Base-by-base conservation (phyloP, 2,888 invertebrate genomes). In the Elysia crispata region DNA sequence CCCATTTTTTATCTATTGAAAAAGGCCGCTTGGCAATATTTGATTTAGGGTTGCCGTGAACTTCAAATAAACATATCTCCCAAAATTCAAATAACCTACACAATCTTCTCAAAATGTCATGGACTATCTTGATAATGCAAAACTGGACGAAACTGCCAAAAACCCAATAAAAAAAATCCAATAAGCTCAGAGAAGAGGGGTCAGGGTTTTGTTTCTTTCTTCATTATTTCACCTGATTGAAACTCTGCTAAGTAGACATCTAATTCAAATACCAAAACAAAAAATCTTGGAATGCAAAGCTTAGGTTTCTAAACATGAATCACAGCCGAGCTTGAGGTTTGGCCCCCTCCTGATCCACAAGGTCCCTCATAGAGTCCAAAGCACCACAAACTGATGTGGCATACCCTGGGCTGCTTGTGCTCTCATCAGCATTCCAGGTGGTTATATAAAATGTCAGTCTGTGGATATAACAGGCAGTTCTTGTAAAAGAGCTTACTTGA, bases 361-460 rank as follows among this genome's bases (percentile, higher is more conserved):
- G 70, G 0, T 75, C 66, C 28, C 82, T 83, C 82, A 87, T 84
- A 57, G 86, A 86, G 31, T 75, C 73, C 30, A 89, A 77, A 74
- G 85, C 82, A 11, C 82, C 73, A n/a, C 84, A 67, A 18, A 88
- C 64, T 23, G 83, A 82, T 15, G 80, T 49, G n/a, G 73, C 81
- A 79, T 88, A 88, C 64, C 78, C 81, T 13, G 77, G 73, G 20
- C 85, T 83, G 79, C 85, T 85, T 33, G 88, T 87, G 75, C 85
- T 84, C 60, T 83, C 66, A 73, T 86, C 85, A 18, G 84, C 85
- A 75, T 83, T 84, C 87, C 87, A 89, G 0, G 87, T 62, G 25
- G 86, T 80, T 54, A 83, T 33, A 25, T 64, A 77, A 67, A 84
- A 82, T 31, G 76, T 62, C 11, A 83, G 30, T 60, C 84, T 84